Evolutionary conservation across 2,113 vertebrate genomes (phyloP), one percentile per base, ranked within the genome.

Genomic region (Pseudolaguvia tuberculata): DNA sequence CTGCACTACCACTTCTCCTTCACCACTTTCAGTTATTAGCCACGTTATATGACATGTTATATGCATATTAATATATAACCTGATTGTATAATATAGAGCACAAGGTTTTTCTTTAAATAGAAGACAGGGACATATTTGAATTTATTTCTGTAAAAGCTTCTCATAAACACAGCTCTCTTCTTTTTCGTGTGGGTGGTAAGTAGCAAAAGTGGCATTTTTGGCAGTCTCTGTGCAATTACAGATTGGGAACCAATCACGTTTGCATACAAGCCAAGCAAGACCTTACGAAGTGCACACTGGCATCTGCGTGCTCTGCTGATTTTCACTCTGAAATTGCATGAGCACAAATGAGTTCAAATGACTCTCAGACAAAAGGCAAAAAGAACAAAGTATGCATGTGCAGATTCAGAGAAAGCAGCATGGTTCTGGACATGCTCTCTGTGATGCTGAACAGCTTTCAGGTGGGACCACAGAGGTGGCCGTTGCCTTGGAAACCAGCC

Each of bases 401-500:
- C 50, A 53, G 75, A 70, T 53, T 29, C 52, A 31, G 23, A 12
- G n/a, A 25, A 62, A 55, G 57, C 35, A 47, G 57, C 50, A 14
- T 55, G 47, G 35, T 63, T 55, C 59, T 77, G 59, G 57, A 77
- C 25, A 15, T 62, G 58, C 57, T 70, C 35, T 55, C 57, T 47
- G 75, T 55, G 57, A 18, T 70, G 57, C 68, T n/a, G 55, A 29
- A 70, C 25, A 55, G 68, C 48, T 55, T 42, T 63, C 75, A 63
- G 67, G 57, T 77, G 75, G 50, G 57, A 63, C 67, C 39, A 7
- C 62, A 51, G 25, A 68, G 73, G 52, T 62, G 31, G 35, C 50
- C n/a, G 75, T 77, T 77, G 68, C 75, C 75, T 58, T 77, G 75
- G 75, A 70, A 77, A 77, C 75, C 75, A 70, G 75, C 67, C 75